These are phyloP conservation scores for Aegithalos caudatus DNA, from an alignment of 2,113 vertebrate species.

Conservation along the genomic window DNA sequence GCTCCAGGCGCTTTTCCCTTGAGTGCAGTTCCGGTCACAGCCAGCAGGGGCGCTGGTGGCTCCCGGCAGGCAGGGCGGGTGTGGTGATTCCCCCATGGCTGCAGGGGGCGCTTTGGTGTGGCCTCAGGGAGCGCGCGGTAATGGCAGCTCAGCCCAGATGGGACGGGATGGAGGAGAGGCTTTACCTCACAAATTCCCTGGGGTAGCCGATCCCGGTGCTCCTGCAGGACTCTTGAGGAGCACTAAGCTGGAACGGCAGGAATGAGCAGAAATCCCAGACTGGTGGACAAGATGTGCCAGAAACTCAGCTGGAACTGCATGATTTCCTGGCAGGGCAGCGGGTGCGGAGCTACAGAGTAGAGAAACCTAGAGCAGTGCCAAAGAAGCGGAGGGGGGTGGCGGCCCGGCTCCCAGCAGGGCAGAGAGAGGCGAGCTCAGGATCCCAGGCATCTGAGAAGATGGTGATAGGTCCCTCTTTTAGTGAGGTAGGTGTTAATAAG, in stretches of 20 bases:
- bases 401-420: neutral
- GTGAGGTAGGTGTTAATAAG: neutral
- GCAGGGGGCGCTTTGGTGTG: neutral
- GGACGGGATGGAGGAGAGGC: neutral
- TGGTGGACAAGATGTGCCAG: neutral
- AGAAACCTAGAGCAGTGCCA: neutral
- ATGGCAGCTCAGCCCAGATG: accelerated
- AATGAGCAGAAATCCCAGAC: neutral
- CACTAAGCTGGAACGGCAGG: neutral
- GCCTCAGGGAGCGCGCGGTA: neutral
- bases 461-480: neutral
- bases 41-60: neutral
- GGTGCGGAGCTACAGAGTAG: neutral
- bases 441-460: neutral
- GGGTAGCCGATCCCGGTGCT: neutral
- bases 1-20: neutral
- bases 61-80: neutral
- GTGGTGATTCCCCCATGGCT: neutral
- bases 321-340: neutral
- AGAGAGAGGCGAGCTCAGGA: neutral
- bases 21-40: neutral
- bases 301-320: neutral
- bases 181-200: neutral
- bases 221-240: neutral
- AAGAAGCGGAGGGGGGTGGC: neutral